Evolutionary conservation across 2,113 vertebrate genomes (phyloP), one percentile per base, ranked within the genome.

Genomic region (Pterocles gutturalis): DNA sequence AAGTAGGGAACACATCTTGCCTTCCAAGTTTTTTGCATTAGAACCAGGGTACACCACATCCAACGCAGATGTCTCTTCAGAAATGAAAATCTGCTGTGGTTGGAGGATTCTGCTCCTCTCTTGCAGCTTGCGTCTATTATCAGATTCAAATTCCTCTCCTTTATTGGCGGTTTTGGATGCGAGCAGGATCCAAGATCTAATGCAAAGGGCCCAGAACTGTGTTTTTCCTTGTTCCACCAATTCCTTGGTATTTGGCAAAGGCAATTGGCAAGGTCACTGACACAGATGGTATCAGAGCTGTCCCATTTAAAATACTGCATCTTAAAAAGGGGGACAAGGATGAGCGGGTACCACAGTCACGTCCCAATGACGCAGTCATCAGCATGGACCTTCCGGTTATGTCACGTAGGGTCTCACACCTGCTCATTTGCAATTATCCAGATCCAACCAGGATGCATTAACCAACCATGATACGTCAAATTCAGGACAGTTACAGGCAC

Each of bases 21-120:
- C 36, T 89, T 87, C 87, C 91, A 43, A 53, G 25, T 87, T 49
- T 34, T 7, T 2, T 2, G 16, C 17, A 3, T 7, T 41, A 51
- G 84, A 72, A 57, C 5, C 38, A 4, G 58, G 38, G 33, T 43
- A 11, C 26, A 2, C 11, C 77, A 3, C 87, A 26, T 53, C 64
- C 91, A 48, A 38, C 0, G 2, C 88, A 78, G 91, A 93, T 80
- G 93, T 34, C 58, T 45, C 22, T 36, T 26, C 77, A 7, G 58
- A 20, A 81, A 67, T 2, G 0, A 6, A 20, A 75, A 49, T 16
- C 54, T 9, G n/a, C 36, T 33, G 80, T 1, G 0, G 12, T n/a
- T 21, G 13, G 54, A 49, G 66, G 49, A 26, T 45, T 71, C 65
- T 31, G n/a, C 60, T 48, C 33, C 48, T 31, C 55, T 19, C 38